Base-by-base conservation (phyloP, 2,113 vertebrate genomes). In the Paramisgurnus dabryanus region DNA sequence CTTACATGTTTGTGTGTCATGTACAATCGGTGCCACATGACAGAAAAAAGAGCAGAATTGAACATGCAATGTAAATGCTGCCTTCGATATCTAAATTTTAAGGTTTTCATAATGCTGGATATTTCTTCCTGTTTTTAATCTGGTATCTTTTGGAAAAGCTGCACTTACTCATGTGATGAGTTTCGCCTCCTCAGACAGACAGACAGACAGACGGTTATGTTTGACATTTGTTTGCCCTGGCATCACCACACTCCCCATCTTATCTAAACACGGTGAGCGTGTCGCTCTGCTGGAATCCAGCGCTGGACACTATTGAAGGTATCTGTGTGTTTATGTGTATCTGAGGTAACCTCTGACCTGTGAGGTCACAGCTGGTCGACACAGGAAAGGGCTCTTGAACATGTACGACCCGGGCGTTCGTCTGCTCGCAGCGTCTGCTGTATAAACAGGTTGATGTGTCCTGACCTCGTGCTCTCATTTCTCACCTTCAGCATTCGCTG, bases 241-340 rank as follows among this genome's bases (percentile, higher is more conserved):
- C 60, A 60, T 76, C 17, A 40, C 22, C n/a, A 17, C 45, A 10
- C 4, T 11, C 18, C 13, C 45, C 40, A 6, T 39, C 70, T 22
- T 34, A 34, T 84, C 57, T 66, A 81, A 65, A 81, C 79, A 68
- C 40, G 5, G 8, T 85, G 85, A 84, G 85, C 84, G 85, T 85
- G 79, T 80, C 71, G 85, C 22, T 86, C 77, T 67, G 55, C 55
- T 87, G 82, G 88, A 91, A 89, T 90, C 88, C 76, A 80, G 50
- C 61, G 80, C 79, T 87, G 70, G 87, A 80, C 85, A 67, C 86
- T 85, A 83, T 81, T 47, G 69, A 82, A 73, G 40, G 75, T 65
- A 9, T 69, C 75, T 72, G 71, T 78, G 39, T 91, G 89, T 93
- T 92, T 92, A 92, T 80, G 74, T 87, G 88, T 78, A 80, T 78